Conservation (phyloP, 1,140 invertebrate species). For the Spodoptera litura region DNA sequence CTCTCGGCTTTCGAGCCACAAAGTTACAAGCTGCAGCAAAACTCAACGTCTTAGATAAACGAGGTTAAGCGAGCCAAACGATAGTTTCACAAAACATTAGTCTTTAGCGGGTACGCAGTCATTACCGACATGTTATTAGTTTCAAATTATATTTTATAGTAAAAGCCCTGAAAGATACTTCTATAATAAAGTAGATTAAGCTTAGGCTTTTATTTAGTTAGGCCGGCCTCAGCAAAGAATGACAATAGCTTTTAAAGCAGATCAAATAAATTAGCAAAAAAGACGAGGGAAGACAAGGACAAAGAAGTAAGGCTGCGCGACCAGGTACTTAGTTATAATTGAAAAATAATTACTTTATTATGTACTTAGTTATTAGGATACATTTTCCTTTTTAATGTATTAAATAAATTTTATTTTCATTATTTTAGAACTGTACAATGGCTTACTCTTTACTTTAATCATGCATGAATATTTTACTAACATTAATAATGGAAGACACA, state of each 20-base stretch:
- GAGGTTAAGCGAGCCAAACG: no score
- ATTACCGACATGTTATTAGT: no score
- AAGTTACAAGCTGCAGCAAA: no score
- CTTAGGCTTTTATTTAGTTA: neutral
- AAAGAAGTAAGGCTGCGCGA: neutral
- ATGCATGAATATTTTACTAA: constrained; percentile 8
- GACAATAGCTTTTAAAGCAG: neutral
- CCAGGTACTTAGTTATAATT: constrained; percentile 9
- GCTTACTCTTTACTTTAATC: constrained; percentile 21
- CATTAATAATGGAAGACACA: constrained; percentile 6
- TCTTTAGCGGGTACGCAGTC: neutral
- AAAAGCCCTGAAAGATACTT: no score
- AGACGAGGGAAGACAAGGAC: neutral
- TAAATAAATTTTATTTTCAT: constrained; percentile 5
- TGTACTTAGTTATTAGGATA: constrained; percentile 15
- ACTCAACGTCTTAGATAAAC: no score
- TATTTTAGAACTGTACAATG: constrained; percentile 23
- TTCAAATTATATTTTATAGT: no score
- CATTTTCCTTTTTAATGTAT: constrained; percentile 21
- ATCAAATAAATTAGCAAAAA: neutral
- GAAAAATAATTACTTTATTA: neutral
- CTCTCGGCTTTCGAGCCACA: no score
- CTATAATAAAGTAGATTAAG: neutral
- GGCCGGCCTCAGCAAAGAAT: neutral
- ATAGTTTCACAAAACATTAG: no score